These are phyloP conservation scores for Brienomyrus brachyistius DNA, from an alignment of 2,113 vertebrate genomes.

Conservation along the genomic window DNA sequence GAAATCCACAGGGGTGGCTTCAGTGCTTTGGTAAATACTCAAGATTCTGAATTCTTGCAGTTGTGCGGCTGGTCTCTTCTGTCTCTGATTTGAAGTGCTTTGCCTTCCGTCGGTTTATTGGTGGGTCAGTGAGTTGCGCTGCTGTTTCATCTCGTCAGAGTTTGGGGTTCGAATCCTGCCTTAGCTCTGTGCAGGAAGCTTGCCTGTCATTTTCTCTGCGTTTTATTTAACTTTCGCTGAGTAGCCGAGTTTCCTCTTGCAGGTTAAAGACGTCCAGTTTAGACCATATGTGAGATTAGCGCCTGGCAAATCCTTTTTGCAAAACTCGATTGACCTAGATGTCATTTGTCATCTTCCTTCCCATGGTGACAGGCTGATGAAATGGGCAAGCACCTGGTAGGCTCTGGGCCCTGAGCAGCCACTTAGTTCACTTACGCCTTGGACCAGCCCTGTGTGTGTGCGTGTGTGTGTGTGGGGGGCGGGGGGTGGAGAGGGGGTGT, in stretches of 20 bases:
- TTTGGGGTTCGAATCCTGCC: background rate
- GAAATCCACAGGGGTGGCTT: background rate
- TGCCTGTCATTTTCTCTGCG: background rate
- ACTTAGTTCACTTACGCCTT: background rate
- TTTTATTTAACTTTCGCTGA: background rate
- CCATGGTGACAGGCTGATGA: background rate
- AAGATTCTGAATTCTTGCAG: background rate
- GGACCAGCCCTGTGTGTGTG: background rate
- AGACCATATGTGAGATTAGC: background rate
- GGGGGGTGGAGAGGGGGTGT: too few relatives aligned
- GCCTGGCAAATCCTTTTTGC: too few relatives aligned
- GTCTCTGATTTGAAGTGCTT: background rate
- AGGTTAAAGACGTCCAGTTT: background rate
- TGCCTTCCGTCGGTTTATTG: background rate
- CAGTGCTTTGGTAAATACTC: background rate
- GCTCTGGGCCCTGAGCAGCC: background rate
- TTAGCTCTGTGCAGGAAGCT: background rate
- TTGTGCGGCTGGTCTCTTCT: background rate
- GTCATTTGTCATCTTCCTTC: background rate
- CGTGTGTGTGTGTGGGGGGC: background rate
- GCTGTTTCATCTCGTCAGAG: background rate
- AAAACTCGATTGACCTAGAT: background rate
- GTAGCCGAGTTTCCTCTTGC: background rate
- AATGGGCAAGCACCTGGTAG: background rate
- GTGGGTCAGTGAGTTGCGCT: background rate